Conservation (phyloP, 2,797 vertebrate genomes). For the Hephaestus fuliginosus region DNA sequence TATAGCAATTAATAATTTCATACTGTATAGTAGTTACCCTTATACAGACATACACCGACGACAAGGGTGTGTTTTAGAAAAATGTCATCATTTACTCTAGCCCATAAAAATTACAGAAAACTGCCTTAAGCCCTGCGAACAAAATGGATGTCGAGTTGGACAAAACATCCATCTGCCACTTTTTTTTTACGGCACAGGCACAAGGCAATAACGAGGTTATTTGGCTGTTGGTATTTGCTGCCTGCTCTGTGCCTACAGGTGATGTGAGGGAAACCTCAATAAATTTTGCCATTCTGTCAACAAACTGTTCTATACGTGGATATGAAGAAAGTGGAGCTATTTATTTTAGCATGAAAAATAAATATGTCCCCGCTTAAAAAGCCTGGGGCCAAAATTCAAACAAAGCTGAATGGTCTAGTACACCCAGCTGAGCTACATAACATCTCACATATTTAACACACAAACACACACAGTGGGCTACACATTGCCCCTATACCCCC, state of each 20-base stretch:
- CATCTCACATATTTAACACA: conserved; percentile 50
- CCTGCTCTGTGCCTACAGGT: conserved; percentile 76
- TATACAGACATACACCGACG: conserved; percentile 4
- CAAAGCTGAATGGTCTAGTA: conserved; percentile 63
- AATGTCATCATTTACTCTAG: conserved; percentile 59
- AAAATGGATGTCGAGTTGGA: conserved; percentile 78
- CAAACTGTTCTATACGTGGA: conserved; percentile 69
- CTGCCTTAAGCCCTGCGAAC: conserved; percentile 69
- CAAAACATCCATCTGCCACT: conserved; percentile 78
- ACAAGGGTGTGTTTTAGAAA: conserved; percentile 34
- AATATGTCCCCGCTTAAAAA: conserved; percentile 66
- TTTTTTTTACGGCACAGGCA: conserved; percentile 65
- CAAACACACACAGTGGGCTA: conserved; percentile 25
- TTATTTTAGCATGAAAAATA: conserved; percentile 78
- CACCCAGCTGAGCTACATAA: conserved; percentile 61
- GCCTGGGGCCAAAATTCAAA: conserved; percentile 67
- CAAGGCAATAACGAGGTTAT: conserved; percentile 80
- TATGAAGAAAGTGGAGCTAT: conserved; percentile 75
- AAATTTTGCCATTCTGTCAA: conserved; percentile 78
- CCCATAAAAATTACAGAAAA: conserved; percentile 66
- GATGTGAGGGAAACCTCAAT: conserved; percentile 73
- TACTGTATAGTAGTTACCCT: neutral
- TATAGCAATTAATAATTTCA: conserved; percentile 10
- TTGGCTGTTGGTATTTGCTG: conserved; percentile 78
- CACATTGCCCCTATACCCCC: conserved; percentile 12